Conservation (phyloP, 64 coral and sea anemone species). For the Porites australiensis region DNA sequence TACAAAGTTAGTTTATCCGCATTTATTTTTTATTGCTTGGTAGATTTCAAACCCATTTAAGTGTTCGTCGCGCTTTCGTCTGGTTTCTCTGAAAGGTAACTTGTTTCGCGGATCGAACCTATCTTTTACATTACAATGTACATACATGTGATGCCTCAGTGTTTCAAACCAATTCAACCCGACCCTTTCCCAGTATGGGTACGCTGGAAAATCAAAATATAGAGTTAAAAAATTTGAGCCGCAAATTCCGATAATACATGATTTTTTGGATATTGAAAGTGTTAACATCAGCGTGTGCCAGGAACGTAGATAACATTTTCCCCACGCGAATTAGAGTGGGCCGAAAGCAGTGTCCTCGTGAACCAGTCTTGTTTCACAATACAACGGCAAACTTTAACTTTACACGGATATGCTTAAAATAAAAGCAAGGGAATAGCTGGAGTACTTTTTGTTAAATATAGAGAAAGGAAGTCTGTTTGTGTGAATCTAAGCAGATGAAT, state of each 20-base stretch:
- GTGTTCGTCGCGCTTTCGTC: neutral
- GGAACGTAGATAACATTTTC: neutral
- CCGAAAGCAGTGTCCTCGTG: neutral
- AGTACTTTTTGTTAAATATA: neutral
- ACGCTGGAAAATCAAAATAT: neutral
- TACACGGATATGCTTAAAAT: neutral
- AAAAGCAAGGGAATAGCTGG: neutral
- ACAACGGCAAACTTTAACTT: neutral
- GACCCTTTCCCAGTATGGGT: neutral
- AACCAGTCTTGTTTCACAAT: neutral
- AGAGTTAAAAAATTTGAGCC: neutral
- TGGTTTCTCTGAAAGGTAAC: neutral
- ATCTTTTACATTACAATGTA: neutral
- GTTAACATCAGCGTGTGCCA: neutral
- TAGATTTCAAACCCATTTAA: slow-evolving; percentile 1
- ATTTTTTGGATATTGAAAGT: neutral
- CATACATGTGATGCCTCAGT: neutral
- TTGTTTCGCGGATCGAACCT: neutral
- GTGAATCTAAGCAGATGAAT: neutral
- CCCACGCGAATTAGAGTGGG: too few species aligned
- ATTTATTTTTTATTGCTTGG: neutral
- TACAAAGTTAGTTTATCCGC: neutral
- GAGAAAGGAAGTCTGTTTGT: neutral
- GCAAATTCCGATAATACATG: neutral
- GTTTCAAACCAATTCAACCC: neutral